Evolutionary conservation across 2,888 invertebrate genomes (phyloP).

Genomic region (Galeopsomyia nigrocyanea): DNA sequence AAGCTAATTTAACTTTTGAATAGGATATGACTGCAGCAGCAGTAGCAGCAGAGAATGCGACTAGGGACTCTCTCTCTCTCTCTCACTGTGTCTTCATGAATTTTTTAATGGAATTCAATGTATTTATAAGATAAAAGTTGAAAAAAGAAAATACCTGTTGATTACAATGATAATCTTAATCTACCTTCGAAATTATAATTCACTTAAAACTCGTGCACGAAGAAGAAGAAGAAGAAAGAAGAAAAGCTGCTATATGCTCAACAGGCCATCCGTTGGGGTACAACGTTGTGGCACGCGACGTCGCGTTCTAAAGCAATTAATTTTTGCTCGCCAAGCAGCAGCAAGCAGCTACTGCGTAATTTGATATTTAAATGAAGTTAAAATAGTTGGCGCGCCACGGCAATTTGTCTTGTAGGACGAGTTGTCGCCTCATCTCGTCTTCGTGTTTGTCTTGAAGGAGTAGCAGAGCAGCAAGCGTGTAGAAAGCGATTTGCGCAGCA

Average conservation of each 20-base stretch:
- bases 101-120: no score
- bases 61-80: no score
- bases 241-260: no score
- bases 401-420: slow-evolving; percentile 59
- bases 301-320: slow-evolving; percentile 24
- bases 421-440: not conserved
- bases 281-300: no score
- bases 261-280: no score
- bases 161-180: no score
- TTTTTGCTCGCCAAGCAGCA: slow-evolving; percentile 18
- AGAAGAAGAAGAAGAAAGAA: no score
- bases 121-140: no score
- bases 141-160: no score
- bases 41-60: not conserved
- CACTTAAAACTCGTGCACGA: no score
- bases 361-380: slow-evolving; percentile 65
- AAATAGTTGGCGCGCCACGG: slow-evolving; percentile 61
- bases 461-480: not conserved
- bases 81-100: no score
- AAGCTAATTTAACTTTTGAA: slow-evolving; percentile 23
- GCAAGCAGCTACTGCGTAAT: slow-evolving; percentile 51
- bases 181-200: no score
- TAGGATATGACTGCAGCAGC: slow-evolving; percentile 2
- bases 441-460: slow-evolving; percentile 17
- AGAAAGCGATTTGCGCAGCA: slow-evolving; percentile 32